Base-by-base conservation (phyloP, 2,113 vertebrate genomes). In the Mesocricetus auratus region DNA sequence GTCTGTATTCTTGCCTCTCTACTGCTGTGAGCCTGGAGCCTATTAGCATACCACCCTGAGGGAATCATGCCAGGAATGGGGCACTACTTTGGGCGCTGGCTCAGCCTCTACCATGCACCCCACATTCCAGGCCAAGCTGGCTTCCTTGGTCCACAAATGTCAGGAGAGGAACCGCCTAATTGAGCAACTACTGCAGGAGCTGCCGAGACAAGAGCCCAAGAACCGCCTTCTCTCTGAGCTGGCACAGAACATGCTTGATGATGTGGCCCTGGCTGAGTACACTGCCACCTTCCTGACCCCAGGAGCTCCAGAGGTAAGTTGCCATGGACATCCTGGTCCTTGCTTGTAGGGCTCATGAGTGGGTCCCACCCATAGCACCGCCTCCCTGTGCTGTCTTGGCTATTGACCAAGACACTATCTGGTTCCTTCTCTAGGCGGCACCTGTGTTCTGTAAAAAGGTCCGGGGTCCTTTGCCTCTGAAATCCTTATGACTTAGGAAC, bases 101-200 rank as follows among this genome's bases (percentile, higher is more conserved):
- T 69, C 68, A 15, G 53, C 68, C 31, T 0, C 0, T 8, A 39
- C 50, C 16, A 0, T 0, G 33, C 3, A 88, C 45, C 93, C 92
- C 16, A 60, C 22, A 39, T 53, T 83, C 6, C 73, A 98, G 98
- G 98, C 98, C 93, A 98, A 98, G 71, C 89, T 99, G 96, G 98
- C 99, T 15, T 99, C 98, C 64, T 98, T 99, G 97, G 98, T 98
- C 74, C 96, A 29, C 69, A 99, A 99, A 98, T 99, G 99, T 97
- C 97, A 94, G 89, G 98, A 99, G 96, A 98, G 99, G 95, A 99
- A 99, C 98, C 81, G 4, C 90, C 86, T 99, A 88, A 98, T 99
- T 96, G 92, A 17, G 0, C 98, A 94, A 89, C 98, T 99, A 97
- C 95, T 98, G 26, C 95, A 24, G 0, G 96, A 98, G 69, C 98